Percentiles rank a stretch among this genome's conserved stretches.
Conservation (phyloP, 1,140 invertebrate species). For the Cotesia vestalis region DNA sequence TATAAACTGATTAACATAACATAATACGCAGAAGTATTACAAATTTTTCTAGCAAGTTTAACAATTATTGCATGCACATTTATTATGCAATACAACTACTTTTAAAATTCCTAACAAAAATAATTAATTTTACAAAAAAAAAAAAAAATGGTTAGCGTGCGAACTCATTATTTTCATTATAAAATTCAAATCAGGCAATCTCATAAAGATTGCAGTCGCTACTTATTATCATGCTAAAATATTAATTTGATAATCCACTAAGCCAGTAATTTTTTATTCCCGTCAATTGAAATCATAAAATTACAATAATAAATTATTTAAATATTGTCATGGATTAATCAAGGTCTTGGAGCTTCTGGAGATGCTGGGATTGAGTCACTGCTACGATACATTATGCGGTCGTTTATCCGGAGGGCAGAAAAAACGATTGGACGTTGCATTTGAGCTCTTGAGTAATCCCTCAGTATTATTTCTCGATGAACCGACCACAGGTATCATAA, state of each 20-base stretch:
- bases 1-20: no score
- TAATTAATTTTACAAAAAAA: no score
- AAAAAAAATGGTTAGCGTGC: no score
- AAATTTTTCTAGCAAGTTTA: no score
- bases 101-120: no score
- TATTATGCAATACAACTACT: no score
- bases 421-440: conserved; percentile 77
- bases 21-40: no score
- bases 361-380: conserved; percentile 69
- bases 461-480: conserved; percentile 83
- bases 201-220: no score
- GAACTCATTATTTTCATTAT: no score
- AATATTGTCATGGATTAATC: conserved; percentile 16
- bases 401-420: conserved; percentile 77
- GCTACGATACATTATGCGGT: conserved; percentile 69
- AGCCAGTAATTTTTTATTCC: neutral
- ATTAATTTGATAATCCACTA: neutral
- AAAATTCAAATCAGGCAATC: no score
- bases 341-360: conserved; percentile 70
- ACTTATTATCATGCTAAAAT: neutral
- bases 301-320: conserved; percentile 1
- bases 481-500: conserved; percentile 73
- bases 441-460: conserved; percentile 75
- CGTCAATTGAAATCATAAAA: neutral
- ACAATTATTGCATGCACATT: no score